Conservation (phyloP, 2,888 invertebrate species). For the Lasioglossum zephyrum region DNA sequence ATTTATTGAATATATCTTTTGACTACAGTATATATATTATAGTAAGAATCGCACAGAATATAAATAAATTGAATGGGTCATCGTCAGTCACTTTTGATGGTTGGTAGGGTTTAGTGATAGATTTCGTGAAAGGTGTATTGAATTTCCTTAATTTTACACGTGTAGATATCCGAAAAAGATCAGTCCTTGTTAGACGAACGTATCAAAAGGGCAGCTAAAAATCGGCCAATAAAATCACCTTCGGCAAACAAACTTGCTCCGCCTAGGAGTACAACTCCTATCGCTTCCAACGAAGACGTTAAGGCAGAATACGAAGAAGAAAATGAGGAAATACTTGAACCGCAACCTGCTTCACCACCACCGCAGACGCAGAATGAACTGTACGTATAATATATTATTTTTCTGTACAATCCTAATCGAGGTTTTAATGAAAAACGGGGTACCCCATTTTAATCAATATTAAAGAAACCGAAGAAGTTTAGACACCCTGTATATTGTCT, state of each 20-base stretch:
- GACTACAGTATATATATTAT: no score
- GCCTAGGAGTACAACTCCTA: slow-evolving; percentile 81
- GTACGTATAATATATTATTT: slow-evolving; percentile 46
- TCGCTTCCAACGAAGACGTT: slow-evolving; percentile 82
- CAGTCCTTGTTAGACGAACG: slow-evolving; percentile 97
- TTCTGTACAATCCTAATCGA: neutral
- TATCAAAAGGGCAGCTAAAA: slow-evolving; percentile 94
- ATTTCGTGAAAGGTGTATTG: neutral
- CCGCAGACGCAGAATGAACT: slow-evolving; percentile 50
- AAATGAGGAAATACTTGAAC: slow-evolving; percentile 75
- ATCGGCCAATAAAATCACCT: slow-evolving; percentile 85
- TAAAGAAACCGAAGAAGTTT: no score
- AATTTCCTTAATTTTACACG: neutral
- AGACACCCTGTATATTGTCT: neutral
- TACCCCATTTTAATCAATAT: no score
- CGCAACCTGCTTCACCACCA: slow-evolving; percentile 47
- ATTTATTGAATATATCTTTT: no score
- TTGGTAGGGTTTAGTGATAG: neutral
- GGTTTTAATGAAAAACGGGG: neutral
- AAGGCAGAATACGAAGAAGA: slow-evolving; percentile 82
- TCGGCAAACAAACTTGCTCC: slow-evolving; percentile 84
- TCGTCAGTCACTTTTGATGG: no score
- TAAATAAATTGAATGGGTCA: no score
- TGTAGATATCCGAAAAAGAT: slow-evolving; percentile 96
- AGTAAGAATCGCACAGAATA: no score